Conservation (phyloP, 2,797 vertebrate genomes). For the Parotocinclus haroldoi region DNA sequence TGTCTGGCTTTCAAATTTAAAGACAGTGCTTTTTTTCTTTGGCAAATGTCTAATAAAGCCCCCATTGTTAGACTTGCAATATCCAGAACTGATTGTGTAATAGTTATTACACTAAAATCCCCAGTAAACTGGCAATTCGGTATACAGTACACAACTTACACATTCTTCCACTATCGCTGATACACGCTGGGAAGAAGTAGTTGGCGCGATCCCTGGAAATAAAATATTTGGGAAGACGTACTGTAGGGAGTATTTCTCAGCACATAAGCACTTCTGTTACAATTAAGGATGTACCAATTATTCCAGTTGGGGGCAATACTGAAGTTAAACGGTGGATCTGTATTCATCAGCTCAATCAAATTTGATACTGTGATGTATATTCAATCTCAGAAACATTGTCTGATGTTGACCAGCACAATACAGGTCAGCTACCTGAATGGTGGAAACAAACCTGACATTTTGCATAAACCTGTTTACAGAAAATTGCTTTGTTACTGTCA, state of each 20-base stretch:
- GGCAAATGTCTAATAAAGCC: slow-evolving; percentile 70
- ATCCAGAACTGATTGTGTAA: slow-evolving; percentile 31
- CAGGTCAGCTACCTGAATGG: neutral
- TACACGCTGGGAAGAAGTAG: slow-evolving; percentile 43
- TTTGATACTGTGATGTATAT: too few relatives aligned
- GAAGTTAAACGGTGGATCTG: too few relatives aligned
- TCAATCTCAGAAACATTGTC: too few relatives aligned
- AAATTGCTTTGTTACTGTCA: too few relatives aligned
- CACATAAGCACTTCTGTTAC: too few relatives aligned
- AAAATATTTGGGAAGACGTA: slow-evolving; percentile 60
- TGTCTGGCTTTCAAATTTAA: slow-evolving; percentile 65
- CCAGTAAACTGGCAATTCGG: too few relatives aligned
- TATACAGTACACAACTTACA: slow-evolving; percentile 21
- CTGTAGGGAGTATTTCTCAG: slow-evolving; percentile 4
- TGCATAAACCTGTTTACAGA: too few relatives aligned
- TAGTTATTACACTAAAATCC: too few relatives aligned
- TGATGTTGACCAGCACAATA: neutral
- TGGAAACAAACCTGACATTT: too few relatives aligned
- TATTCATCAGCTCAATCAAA: too few relatives aligned
- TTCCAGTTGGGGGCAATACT: too few relatives aligned
- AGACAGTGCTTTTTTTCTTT: slow-evolving; percentile 73
- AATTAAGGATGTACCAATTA: too few relatives aligned
- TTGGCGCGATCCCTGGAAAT: slow-evolving; percentile 25
- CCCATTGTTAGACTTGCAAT: slow-evolving; percentile 48
- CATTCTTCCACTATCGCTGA: slow-evolving; percentile 17